Percentiles rank a stretch among this genome's conserved stretches.
phyloP scores from a whole-genome alignment of 1,140 invertebrate species.

The Drosophila prosaltans region DNA sequence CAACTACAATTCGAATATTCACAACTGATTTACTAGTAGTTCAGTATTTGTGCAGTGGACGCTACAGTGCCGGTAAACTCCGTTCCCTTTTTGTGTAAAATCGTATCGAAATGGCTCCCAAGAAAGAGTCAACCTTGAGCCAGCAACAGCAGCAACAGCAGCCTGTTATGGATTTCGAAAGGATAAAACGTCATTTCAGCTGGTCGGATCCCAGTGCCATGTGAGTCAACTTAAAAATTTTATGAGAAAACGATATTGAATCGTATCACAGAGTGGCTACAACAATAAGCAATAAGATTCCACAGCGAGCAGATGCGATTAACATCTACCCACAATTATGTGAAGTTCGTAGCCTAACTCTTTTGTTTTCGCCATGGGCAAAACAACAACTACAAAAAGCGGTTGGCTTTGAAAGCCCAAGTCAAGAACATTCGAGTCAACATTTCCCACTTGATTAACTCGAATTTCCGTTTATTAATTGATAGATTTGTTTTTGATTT shows the following conservation, averaged over 20 bases:
- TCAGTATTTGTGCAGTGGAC: slow-evolving; percentile 22
- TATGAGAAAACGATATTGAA: background rate
- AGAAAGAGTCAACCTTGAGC: slow-evolving; percentile 76
- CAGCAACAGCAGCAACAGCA: slow-evolving; percentile 60
- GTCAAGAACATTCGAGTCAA: slow-evolving; percentile 42
- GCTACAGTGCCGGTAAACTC: slow-evolving; percentile 31
- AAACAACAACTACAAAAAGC: slow-evolving; percentile 38
- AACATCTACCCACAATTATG: slow-evolving; percentile 26
- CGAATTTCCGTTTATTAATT: slow-evolving; percentile 29
- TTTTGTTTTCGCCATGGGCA: slow-evolving; percentile 55
- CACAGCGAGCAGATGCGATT: slow-evolving; percentile 17
- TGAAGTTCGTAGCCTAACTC: slow-evolving; percentile 72
- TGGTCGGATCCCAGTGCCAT: slow-evolving; percentile 81
- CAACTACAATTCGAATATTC: slow-evolving; percentile 61
- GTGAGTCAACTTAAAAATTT: slow-evolving; percentile 66
- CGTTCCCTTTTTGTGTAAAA: slow-evolving; percentile 5
- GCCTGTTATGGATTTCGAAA: slow-evolving; percentile 74
- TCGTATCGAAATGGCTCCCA: slow-evolving; percentile 61
- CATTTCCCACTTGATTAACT: background rate
- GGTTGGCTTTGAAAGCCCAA: slow-evolving; percentile 50
- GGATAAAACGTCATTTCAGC: slow-evolving; percentile 79
- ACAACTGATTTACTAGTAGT: slow-evolving; percentile 36
- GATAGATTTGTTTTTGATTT: slow-evolving; percentile 23
- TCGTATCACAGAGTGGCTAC: background rate
- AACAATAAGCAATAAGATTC: background rate